Conservation (phyloP, 2,113 vertebrate species). For the Columba livia region DNA sequence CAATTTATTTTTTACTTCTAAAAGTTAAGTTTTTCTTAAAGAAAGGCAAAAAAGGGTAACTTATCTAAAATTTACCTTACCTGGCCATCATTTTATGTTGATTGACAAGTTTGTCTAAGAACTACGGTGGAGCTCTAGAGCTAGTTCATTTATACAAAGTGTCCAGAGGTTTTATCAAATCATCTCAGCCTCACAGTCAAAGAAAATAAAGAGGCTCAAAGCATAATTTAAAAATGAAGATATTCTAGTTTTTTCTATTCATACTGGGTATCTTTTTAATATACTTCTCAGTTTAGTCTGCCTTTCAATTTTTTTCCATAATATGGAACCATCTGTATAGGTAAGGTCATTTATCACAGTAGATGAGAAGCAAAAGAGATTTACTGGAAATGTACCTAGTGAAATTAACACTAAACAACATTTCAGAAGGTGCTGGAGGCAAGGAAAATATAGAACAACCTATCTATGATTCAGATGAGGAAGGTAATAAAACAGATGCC, state of each 20-base stretch:
- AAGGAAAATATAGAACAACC: neutral
- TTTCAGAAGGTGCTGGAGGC: neutral
- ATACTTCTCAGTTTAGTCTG: neutral
- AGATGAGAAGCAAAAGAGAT: neutral
- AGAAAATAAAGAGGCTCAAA: neutral
- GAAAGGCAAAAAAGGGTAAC: neutral
- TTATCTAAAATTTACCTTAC: neutral
- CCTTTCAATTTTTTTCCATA: neutral
- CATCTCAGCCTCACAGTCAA: neutral
- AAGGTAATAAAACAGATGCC: neutral
- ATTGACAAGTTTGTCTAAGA: neutral
- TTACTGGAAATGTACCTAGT: neutral
- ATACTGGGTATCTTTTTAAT: neutral
- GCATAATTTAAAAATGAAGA: neutral
- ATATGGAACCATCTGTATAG: neutral
- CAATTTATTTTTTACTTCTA: neutral
- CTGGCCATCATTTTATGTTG: neutral
- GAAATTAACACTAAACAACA: neutral
- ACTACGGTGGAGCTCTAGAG: neutral
- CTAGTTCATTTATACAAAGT: neutral
- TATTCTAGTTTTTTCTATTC: neutral
- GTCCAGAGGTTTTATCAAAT: neutral
- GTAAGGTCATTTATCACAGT: neutral
- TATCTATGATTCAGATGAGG: neutral
- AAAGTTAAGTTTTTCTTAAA: neutral